These are phyloP conservation scores for Cantharis rustica DNA, from an alignment of 2,888 invertebrate genomes.

Conservation along the genomic window DNA sequence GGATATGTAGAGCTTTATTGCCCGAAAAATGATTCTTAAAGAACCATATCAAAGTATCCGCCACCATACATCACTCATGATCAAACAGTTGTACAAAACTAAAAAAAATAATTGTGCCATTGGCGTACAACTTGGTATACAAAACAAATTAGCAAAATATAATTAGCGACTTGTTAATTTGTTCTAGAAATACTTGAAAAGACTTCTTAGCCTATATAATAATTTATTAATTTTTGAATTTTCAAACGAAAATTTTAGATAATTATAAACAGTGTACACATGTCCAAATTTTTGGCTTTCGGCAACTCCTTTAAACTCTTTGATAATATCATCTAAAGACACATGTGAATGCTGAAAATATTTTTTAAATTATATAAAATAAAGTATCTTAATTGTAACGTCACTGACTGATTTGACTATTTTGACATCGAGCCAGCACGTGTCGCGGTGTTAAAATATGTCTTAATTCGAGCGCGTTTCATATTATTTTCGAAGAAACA, in stretches of 20 bases:
- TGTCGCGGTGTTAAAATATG: constrained; percentile 44
- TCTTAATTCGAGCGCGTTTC: constrained; percentile 47
- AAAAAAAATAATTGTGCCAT: constrained; percentile 3
- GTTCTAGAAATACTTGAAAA: neutral
- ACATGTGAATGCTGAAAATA: neutral
- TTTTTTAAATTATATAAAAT: neutral
- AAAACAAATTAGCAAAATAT: neutral
- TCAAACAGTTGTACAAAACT: constrained; percentile 30
- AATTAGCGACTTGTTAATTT: neutral
- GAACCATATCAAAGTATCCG: constrained; percentile 47
- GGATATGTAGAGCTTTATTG: constrained; percentile 43
- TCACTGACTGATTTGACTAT: constrained; percentile 7
- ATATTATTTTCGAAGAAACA: constrained; percentile 43
- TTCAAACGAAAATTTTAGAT: neutral
- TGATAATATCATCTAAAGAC: neutral
- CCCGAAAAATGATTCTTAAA: constrained; percentile 45
- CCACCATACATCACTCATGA: constrained; percentile 45
- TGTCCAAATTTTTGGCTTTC: neutral
- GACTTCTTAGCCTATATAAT: neutral
- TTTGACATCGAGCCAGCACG: constrained; percentile 28
- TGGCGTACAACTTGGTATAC: constrained; percentile 4
- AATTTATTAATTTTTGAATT: neutral
- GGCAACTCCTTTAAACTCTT: neutral
- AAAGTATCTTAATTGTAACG: neutral
- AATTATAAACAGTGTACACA: neutral